Base-by-base conservation (phyloP, 1,140 invertebrate species). In the Lepeophtheirus salmonis region DNA sequence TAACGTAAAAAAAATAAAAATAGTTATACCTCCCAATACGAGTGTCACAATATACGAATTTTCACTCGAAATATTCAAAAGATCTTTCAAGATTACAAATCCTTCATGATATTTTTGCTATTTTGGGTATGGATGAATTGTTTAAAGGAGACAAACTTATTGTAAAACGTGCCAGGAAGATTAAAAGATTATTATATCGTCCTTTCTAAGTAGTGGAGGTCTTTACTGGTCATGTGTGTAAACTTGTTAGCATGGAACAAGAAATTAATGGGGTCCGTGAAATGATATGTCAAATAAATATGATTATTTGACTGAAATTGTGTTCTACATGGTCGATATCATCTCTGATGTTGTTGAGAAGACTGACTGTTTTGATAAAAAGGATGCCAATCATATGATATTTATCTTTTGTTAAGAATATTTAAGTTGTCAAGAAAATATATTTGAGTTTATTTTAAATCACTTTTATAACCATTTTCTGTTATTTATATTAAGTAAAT, bases 91-190 rank as follows among this genome's bases (percentile, higher is more conserved):
- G 77, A 81, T 66, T 79, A 80, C 70, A 81, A 80, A 67, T 81
- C 79, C 73, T 80, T 4, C 79, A 81, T 68, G 79, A 80, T 70
- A 80, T 80, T 67, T 81, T 80, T 72, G 79, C 77, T 65, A 79
- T 79, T 66, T 66, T 79, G 67, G 79, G 79, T 76, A 81, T 81
- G 80, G 79, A 81, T 67, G 79, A 81, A 67, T 74, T 81, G 70
- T 80, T 78, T 63, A 79, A 81, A 68, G 79, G 82, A 63, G 79
- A 81, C 67, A 82, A 82, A 68, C 67, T 81, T 54, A 79, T 76
- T 25, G 80, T 81, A 6, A 71, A 78, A 16, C 71, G 79, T 64
- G 80, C 79, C 58, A 72, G 79, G 62, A 82, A 81, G 68, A 82
- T 81, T 65, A 78, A 80, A 68, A 73, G 73, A 64, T 81, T 81